phyloP scores from a whole-genome alignment of 2,113 vertebrate species.

The Reinhardtius hippoglossoides region DNA sequence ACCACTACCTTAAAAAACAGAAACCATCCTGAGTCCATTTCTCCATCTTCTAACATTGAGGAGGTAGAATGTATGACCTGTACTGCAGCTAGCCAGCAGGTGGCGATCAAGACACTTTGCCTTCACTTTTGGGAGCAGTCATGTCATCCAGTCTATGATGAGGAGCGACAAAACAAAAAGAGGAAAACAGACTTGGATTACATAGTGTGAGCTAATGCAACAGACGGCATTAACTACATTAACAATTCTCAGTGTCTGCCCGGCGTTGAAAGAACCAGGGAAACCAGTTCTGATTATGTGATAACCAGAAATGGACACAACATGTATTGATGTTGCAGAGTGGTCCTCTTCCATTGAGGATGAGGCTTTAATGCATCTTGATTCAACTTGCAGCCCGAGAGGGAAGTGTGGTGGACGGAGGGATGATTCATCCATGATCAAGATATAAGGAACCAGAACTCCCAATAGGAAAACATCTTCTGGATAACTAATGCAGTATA shows the following conservation, averaged over 20 bases:
- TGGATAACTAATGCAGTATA: constrained; percentile 47
- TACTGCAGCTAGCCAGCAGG: no score
- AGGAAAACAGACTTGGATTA: neutral
- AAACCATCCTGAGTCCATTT: no score
- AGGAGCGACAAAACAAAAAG: neutral
- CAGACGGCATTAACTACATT: no score
- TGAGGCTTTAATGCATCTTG: constrained; percentile 32
- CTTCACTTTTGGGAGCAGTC: no score
- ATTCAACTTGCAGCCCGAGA: constrained; percentile 36
- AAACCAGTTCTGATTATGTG: constrained; percentile 30
- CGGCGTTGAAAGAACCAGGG: neutral
- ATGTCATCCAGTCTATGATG: no score
- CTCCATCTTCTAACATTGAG: no score
- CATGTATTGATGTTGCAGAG: constrained; percentile 11
- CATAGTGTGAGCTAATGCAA: neutral
- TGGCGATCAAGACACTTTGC: no score
- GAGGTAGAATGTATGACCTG: no score
- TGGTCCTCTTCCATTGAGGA: constrained; percentile 33
- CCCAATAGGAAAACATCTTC: constrained; percentile 43
- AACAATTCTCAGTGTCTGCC: neutral
- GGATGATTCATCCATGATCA: constrained; percentile 55
- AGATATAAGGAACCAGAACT: constrained; percentile 61
- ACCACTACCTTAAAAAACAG: no score
- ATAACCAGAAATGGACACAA: constrained; percentile 38
- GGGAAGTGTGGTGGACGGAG: constrained; percentile 2